Conservation (phyloP, 2,888 invertebrate species). For the Ophion costatus region DNA sequence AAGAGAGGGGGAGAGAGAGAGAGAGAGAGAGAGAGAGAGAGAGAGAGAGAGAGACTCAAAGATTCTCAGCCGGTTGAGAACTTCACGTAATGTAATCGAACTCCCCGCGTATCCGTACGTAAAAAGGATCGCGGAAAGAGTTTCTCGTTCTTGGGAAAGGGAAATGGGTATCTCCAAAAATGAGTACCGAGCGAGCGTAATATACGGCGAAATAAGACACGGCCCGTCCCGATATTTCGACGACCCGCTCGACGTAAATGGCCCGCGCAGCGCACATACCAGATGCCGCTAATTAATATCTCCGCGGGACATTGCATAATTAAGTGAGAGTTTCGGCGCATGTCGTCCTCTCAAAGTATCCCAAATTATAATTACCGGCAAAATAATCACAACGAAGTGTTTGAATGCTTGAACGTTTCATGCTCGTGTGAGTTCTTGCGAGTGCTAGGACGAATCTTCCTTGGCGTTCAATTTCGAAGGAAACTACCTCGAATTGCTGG, state of each 20-base stretch:
- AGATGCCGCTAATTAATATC: conserved; percentile 61
- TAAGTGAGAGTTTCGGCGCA: conserved; percentile 63
- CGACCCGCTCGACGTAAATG: conserved; percentile 45
- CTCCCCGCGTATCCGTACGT: conserved; percentile 12
- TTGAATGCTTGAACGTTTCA: conserved; percentile 2
- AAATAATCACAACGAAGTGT: neutral
- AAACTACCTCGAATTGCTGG: neutral
- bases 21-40: conserved; percentile 17
- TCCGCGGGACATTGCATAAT: conserved; percentile 55
- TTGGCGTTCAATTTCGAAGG: neutral
- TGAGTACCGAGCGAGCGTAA: conserved; percentile 28
- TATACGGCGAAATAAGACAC: conserved; percentile 31
- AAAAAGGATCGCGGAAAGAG: conserved; percentile 29
- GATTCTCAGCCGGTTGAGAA: conserved; percentile 33
- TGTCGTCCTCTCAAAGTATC: conserved; percentile 40
- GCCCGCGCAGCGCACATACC: conserved; percentile 6
- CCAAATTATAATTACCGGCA: conserved; percentile 12
- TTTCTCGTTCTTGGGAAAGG: conserved; percentile 43
- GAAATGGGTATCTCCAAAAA: conserved; percentile 48
- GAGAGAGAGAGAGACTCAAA: neutral
- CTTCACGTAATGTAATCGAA: conserved; percentile 57
- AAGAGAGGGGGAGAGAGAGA: neutral
- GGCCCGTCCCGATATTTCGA: conserved; percentile 17
- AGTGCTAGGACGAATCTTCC: neutral
- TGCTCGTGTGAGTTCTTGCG: neutral